A percentile compares a stretch with the other conserved stretches of the same genome.
Evolutionary conservation across 53 echinoderm and acorn worm species (phyloP).

Genomic region (Arbacia lixula): DNA sequence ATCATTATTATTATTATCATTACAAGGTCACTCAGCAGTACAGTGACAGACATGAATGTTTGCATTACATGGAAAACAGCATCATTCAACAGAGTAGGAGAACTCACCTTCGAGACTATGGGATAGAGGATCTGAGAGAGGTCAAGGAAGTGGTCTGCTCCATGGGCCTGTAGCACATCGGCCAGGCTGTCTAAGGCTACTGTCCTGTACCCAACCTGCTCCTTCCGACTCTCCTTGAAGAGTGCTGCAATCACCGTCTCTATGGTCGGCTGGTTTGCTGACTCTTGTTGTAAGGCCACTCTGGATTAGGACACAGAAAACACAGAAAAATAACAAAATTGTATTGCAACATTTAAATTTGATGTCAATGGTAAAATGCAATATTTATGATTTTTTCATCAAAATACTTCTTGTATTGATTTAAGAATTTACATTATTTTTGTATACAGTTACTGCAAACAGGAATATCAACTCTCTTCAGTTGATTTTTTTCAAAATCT

Average conservation of each 20-base stretch:
- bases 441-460: too few relatives aligned
- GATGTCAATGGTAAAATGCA: too few relatives aligned
- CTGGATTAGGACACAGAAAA: neutral
- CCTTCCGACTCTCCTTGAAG: constrained; percentile 89
- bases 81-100: neutral
- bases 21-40: too few relatives aligned
- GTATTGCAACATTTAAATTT: too few relatives aligned
- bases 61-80: too few relatives aligned
- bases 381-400: too few relatives aligned
- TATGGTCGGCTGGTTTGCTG: constrained; percentile 77
- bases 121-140: constrained; percentile 81
- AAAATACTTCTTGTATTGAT: too few relatives aligned
- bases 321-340: neutral
- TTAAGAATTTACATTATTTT: too few relatives aligned
- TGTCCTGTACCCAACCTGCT: constrained; percentile 81
- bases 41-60: too few relatives aligned
- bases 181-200: constrained; percentile 79
- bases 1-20: too few relatives aligned
- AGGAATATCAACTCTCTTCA: too few relatives aligned
- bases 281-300: constrained; percentile 10
- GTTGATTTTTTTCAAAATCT: too few relatives aligned
- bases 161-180: constrained; percentile 71
- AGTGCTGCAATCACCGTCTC: constrained; percentile 68
- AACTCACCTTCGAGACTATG: constrained; percentile 80
- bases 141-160: constrained; percentile 77